Percentiles rank a stretch among this genome's conserved stretches.
Conservation (phyloP, 2,113 vertebrate genomes). For the Pollachius pollachius region DNA sequence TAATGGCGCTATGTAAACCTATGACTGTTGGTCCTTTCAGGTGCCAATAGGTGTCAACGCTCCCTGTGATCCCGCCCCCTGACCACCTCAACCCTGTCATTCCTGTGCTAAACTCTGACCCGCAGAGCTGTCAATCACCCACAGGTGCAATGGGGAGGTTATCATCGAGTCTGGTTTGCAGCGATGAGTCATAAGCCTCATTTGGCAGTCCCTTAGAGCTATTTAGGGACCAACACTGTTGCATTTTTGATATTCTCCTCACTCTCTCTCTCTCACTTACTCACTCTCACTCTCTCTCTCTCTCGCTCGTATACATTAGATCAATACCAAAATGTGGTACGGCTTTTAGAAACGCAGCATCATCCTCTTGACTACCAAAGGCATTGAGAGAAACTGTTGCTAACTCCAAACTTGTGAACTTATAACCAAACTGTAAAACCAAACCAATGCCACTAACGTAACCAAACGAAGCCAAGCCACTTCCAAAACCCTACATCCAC, state of each 20-base stretch:
- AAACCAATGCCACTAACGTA: slow-evolving; percentile 66
- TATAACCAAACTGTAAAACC: slow-evolving; percentile 73
- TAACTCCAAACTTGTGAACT: slow-evolving; percentile 64
- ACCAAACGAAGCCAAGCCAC: slow-evolving; percentile 68
- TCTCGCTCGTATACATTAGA: slow-evolving; percentile 30
- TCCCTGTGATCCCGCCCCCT: slow-evolving; percentile 64
- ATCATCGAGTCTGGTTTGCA: slow-evolving; percentile 38
- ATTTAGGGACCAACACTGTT: slow-evolving; percentile 48
- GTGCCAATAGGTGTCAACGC: slow-evolving; percentile 74
- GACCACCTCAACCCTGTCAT: slow-evolving; percentile 55
- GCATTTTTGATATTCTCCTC: slow-evolving; percentile 54
- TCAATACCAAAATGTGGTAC: slow-evolving; percentile 61
- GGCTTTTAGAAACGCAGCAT: slow-evolving; percentile 65
- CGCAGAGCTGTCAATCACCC: slow-evolving; percentile 68
- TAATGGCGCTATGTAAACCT: slow-evolving; percentile 66
- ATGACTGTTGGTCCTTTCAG: slow-evolving; percentile 70
- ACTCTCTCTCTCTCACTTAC: slow-evolving; percentile 21
- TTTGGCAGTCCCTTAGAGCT: slow-evolving; percentile 6
- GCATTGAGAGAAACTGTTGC: slow-evolving; percentile 55
- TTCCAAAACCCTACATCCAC: slow-evolving; percentile 66
- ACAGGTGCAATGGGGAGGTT: slow-evolving; percentile 45
- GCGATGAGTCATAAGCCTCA: slow-evolving; percentile 39
- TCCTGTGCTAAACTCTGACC: slow-evolving; percentile 69
- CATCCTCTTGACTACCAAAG: slow-evolving; percentile 70
- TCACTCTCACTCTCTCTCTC: slow-evolving; percentile 18